Evolutionary conservation across 92 coral and sea anemone species (phyloP).

Genomic region (Parazoanthus atlanticus): DNA sequence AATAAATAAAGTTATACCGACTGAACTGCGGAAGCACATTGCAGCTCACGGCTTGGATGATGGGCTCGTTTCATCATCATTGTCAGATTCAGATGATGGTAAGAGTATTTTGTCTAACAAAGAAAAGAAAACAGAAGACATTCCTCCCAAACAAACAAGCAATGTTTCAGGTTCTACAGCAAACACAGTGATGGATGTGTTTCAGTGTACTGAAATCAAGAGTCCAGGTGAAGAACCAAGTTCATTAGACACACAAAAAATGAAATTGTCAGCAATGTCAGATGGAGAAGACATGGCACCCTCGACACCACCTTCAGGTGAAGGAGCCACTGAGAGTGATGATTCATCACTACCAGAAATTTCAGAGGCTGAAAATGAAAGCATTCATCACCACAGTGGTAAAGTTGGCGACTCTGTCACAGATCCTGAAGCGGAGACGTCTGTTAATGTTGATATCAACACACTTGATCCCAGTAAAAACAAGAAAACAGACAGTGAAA

Average conservation of each 20-base stretch:
- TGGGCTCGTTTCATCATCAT: background rate
- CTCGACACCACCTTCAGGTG: constrained; percentile 42
- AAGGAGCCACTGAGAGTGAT: constrained; percentile 31
- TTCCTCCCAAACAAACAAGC: background rate
- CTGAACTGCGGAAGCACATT: background rate
- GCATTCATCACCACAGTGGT: background rate
- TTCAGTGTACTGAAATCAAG: background rate
- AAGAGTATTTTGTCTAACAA: background rate
- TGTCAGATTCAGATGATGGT: constrained; percentile 24
- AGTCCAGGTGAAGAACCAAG: background rate
- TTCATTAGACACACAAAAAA: background rate
- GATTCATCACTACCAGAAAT: constrained; percentile 32
- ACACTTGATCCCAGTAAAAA: background rate
- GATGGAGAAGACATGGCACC: constrained; percentile 44
- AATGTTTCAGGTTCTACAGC: background rate
- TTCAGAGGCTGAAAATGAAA: constrained; percentile 34
- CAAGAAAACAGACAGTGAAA: background rate
- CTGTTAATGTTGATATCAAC: background rate
- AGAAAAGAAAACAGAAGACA: background rate
- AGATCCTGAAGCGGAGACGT: background rate
- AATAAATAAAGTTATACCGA: background rate
- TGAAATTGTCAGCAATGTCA: constrained; percentile 25
- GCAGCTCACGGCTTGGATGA: background rate
- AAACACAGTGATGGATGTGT: background rate
- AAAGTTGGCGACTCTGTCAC: background rate